Base-by-base conservation (phyloP, 2,888 invertebrate genomes). In the Agrotis segetum region DNA sequence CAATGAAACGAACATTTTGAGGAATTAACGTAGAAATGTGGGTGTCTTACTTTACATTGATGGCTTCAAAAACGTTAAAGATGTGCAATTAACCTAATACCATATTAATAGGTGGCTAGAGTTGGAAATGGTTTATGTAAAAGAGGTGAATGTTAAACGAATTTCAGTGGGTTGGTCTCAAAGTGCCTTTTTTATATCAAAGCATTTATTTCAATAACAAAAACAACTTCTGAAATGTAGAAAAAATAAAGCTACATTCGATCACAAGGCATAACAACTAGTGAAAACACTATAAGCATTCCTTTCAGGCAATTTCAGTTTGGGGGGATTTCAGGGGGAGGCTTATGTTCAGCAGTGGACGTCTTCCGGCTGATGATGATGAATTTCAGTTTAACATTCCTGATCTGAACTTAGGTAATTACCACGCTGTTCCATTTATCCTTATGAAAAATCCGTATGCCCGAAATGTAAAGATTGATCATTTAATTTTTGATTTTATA, bases 1-100 rank as follows among this genome's bases (percentile, higher is more conserved):
- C 77, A 60, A 77, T 66, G 60, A 59, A 16, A 61, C 16, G 65
- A 59, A 49, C 13, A 56, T 68, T 78, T 66, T 59, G 34, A 65
- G 46, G 63, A 73, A 61, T 46, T 56, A 67, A 64, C n/a, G 24
- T 63, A 29, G 7, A 44, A 67, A 52, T 72, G 81, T 80, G 77
- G 81, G 79, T 29, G 81, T 77, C 34, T 58, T 68, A 80, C 76
- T 66, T 68, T 50, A 77, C 67, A 19, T 72, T 66, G 53, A 79
- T 67, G 65, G 47, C 67, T 66, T 68, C 24, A 60, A 60, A 80
- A 68, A 66, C 67, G 24, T 63, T 80, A 52, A 71, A 71, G 7
- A 76, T 7, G 40, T 40, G 47, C 70, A 59, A 77, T 81, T 77
- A 77, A 77, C 78, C 58, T 71, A 55, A 55, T 68, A 67, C 50